phyloP scores from a whole-genome alignment of 2,797 vertebrate genomes.

The Psittacula derbiana region DNA sequence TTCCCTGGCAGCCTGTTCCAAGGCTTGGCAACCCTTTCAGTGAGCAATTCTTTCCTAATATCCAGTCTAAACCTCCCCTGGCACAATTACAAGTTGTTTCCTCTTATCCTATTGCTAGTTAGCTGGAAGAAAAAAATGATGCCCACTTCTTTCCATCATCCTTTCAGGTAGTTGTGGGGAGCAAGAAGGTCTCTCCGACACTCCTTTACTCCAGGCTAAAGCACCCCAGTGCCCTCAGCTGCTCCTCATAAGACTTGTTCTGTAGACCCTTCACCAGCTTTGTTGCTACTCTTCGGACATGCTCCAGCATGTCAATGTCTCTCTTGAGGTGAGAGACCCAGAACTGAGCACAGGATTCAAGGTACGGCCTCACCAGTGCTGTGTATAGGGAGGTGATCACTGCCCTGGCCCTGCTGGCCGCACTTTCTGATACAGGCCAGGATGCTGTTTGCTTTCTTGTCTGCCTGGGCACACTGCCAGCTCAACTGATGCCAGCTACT shows the following conservation, averaged over 20 bases:
- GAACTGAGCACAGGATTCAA: background rate
- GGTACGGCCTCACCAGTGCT: background rate
- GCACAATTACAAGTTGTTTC: fast-evolving
- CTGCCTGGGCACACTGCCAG: background rate
- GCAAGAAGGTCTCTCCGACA: background rate
- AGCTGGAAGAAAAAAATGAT: background rate
- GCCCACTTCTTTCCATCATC: background rate
- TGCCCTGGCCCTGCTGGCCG: background rate
- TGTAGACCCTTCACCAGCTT: background rate
- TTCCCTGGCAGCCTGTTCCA: background rate
- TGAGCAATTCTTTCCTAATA: background rate
- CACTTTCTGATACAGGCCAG: background rate
- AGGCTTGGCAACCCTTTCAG: background rate
- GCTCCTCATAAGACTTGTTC: background rate
- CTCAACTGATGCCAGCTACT: background rate
- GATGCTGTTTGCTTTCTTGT: background rate
- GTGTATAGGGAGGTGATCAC: background rate
- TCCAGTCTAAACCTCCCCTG: background rate
- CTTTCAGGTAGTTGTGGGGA: background rate
- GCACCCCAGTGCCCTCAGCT: background rate
- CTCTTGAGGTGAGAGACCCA: background rate
- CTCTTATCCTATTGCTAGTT: background rate
- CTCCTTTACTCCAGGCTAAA: background rate
- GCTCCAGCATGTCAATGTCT: background rate
- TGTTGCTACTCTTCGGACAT: background rate